Percentiles rank a stretch among this genome's conserved stretches.
Conservation (phyloP, 1,140 invertebrate genomes). For the Trichogramma pretiosum region DNA sequence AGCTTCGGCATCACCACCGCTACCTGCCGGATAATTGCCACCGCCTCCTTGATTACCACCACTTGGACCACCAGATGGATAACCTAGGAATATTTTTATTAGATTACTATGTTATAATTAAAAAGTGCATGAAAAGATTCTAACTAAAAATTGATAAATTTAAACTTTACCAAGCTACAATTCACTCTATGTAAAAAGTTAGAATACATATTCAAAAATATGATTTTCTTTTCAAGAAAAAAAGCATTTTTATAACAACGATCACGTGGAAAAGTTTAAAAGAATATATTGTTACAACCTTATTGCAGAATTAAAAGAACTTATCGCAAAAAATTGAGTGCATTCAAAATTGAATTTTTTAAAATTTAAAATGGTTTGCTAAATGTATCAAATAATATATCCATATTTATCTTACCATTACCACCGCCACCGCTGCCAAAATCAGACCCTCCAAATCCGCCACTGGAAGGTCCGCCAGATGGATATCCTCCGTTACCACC, state of each 20-base stretch:
- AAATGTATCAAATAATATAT: too few relatives aligned
- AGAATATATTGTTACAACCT: background rate
- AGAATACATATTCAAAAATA: too few relatives aligned
- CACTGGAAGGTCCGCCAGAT: slow-evolving; percentile 21
- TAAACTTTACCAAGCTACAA: too few relatives aligned
- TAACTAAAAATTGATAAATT: too few relatives aligned
- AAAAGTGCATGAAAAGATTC: background rate
- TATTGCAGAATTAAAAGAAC: background rate
- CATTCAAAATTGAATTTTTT: background rate
- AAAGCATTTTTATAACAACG: too few relatives aligned
- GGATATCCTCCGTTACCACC: slow-evolving; percentile 15
- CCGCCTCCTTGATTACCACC: slow-evolving; percentile 20
- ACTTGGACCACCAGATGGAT: slow-evolving; percentile 20
- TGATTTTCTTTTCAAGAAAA: too few relatives aligned
- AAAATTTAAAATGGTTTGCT: too few relatives aligned
- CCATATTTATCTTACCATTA: slow-evolving; percentile 11
- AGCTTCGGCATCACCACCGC: slow-evolving; percentile 37
- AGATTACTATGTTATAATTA: background rate
- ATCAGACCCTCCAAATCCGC: slow-evolving; percentile 15
- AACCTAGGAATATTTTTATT: too few relatives aligned
- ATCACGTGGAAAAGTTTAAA: too few relatives aligned
- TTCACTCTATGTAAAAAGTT: too few relatives aligned
- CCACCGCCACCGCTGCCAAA: slow-evolving; percentile 19
- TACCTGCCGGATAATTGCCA: slow-evolving; percentile 36
- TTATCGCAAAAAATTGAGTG: background rate